Evolutionary conservation across 2,797 vertebrate species (phyloP).

Genomic region (Micrastur ruficollis): DNA sequence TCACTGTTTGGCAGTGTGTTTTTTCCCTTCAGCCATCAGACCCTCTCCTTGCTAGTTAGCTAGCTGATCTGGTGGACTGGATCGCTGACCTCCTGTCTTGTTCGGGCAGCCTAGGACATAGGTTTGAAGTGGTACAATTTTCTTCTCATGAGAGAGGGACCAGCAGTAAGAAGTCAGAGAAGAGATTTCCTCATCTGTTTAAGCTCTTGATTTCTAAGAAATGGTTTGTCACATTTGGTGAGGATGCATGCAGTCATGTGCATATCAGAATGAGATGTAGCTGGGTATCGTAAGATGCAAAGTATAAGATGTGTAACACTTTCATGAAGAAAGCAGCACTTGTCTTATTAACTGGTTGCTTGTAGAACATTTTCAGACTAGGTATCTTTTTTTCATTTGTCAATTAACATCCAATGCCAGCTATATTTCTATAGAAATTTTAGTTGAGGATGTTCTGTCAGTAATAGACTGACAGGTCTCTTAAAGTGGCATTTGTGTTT

Average conservation of each 20-base stretch:
- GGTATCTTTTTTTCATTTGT: background rate
- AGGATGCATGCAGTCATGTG: background rate
- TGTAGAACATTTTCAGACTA: background rate
- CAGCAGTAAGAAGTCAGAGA: background rate
- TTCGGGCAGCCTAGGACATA: background rate
- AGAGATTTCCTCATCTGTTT: background rate
- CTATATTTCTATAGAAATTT: background rate
- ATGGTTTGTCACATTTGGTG: background rate
- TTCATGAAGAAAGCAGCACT: background rate
- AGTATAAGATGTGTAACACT: background rate
- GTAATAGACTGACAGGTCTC: background rate
- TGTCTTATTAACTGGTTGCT: background rate
- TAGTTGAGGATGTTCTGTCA: background rate
- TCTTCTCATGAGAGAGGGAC: background rate
- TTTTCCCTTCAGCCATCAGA: background rate
- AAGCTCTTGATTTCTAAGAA: background rate
- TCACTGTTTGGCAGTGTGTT: background rate
- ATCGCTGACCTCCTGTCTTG: background rate
- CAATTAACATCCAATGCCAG: background rate
- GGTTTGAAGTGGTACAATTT: background rate
- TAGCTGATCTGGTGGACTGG: too few relatives aligned
- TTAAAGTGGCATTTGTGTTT: background rate
- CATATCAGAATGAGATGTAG: rapidly evolving
- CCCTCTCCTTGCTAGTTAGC: rapidly evolving
- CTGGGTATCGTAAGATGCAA: rapidly evolving